Base-by-base conservation (phyloP, 2,888 invertebrate genomes). In the Dynastes hyllus region DNA sequence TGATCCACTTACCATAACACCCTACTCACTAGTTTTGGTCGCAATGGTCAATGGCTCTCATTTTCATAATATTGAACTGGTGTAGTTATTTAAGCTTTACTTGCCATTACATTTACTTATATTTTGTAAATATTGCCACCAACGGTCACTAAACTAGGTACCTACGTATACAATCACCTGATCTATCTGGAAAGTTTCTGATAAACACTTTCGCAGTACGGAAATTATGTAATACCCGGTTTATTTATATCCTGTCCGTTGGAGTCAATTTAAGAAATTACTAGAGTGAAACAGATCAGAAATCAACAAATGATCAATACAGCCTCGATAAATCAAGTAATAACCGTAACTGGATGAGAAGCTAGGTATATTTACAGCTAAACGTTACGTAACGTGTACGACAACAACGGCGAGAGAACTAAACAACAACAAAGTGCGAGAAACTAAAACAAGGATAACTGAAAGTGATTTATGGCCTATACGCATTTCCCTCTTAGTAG, bases 391-490 rank as follows among this genome's bases (percentile, higher is more conserved):
- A 67, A 67, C 22, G 6, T n/a, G 2, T 27, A 32, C 67, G n/a
- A 37, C 37, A 45, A 27, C 67, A 67, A 45, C 45, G 5, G 6
- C 6, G 6, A 45, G 6, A 67, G 16, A 37, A 67, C 40, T 22
- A 22, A 67, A 67, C 45, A 67, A 45, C 67, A 45, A 27, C 27
- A 50, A 67, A 67, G 50, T 50, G 50, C 40, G 45, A 67, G 45
- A 67, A 67, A 67, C 45, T 45, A 67, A 67, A 67, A 67, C 45
- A 67, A n/a, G 67, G 67, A 67, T 45, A 67, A 55, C 73, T 58
- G 73, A 73, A 73, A 73, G 73, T 73, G 73, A 73, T 73, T 37
- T 73, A 73, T 73, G 22, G 22, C 13, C 16, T 11, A 58, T 55
- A 73, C 73, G 58, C 37, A 58, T 58, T 73, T 73, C 37, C 73